Evolutionary conservation across 2,888 invertebrate genomes (phyloP), one percentile per base, ranked within the genome.

Genomic region (Tachina grossa): DNA sequence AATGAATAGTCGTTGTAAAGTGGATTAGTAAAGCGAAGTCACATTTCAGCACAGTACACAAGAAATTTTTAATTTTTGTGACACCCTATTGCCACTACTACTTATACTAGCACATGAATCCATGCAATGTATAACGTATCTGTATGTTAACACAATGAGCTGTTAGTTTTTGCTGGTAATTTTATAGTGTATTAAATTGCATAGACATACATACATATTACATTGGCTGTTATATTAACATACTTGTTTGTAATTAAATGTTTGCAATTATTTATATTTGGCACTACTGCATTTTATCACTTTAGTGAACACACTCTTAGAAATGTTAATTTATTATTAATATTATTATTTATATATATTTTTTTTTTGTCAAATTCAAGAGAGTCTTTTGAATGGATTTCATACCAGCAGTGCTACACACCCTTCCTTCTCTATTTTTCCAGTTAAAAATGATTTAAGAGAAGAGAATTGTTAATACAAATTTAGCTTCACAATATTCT

Each of bases 221-320:
- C 14, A 66, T 49, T 47, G 11, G 31, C 39, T 68, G 10, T 6
- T 45, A 14, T 14, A 69, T 69, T 68, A 53, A 69, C 69, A 69
- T 69, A 43, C 53, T 55, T 55, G 69, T 55, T 41, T 43, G 43
- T 19, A 22, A 55, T 16, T 51, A 19, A 41, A 68, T 41, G 41
- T 68, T 39, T 41, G 68, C 51, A 53, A 53, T 68, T 41, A 68
- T 53, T 72, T 72, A 31, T 72, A 41, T 51, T 61, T 74, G 41
- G 19, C 51, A 63, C 74, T 63, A 43, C 22, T 74, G 74, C 16
- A 63, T 63, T 74, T 74, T 63, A 74, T 74, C 51, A 63, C 63
- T 74, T 63, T 19, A n/a, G n/a, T 22, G 19, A 51, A 43, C 43
- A 69, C 22, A 63, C 51, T 74, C 49, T 74, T 74, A 51, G 43